Base-by-base conservation (phyloP, 2,797 vertebrate species). In the Sebastes nivosus region DNA sequence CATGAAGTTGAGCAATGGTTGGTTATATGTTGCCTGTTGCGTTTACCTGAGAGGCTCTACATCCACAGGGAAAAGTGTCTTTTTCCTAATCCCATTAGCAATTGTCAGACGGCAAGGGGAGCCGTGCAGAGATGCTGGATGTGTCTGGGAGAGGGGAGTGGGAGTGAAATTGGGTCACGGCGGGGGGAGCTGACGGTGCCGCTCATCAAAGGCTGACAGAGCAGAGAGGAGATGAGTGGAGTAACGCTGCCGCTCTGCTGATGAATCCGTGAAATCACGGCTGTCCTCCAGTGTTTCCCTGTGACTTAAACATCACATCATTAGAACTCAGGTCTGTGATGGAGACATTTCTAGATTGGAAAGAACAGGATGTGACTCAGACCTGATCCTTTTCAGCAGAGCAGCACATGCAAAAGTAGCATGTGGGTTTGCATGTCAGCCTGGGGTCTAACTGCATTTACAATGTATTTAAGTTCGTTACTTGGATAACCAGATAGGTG, bases 111-210 rank as follows among this genome's bases (percentile, higher is more conserved):
- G 29, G 60, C n/a, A 27, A 76, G 66, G 50, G 67, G 67, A 75
- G 42, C 27, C 2, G 24, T 8, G 72, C 27, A 1, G 78, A 20
- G 74, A 75, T 70, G 79, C 72, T 72, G 83, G 65, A 82, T 68
- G 74, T 78, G 81, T 88, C 74, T 86, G 81, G 59, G 63, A 38
- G 83, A 72, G 32, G 29, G 64, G 81, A 76, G 54, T 11, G 66
- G 77, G 66, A 76, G 58, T 16, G 71, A 75, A 92, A 88, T 2
- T 85, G 85, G 91, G 87, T 89, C 86, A 90, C 6, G 4, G 36
- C 3, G 36, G 78, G 77, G 70, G 68, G 79, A 72, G 75, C 57
- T 24, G 75, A 77, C 14, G 6, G 81, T 80, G 72, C 67, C 70
- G 85, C 88, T 84, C 82, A 82, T 88, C 80, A 80, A 71, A 77